Evolutionary conservation across 2,113 vertebrate genomes (phyloP), one percentile per base, ranked within the genome.

Genomic region (Menidia beryllina): DNA sequence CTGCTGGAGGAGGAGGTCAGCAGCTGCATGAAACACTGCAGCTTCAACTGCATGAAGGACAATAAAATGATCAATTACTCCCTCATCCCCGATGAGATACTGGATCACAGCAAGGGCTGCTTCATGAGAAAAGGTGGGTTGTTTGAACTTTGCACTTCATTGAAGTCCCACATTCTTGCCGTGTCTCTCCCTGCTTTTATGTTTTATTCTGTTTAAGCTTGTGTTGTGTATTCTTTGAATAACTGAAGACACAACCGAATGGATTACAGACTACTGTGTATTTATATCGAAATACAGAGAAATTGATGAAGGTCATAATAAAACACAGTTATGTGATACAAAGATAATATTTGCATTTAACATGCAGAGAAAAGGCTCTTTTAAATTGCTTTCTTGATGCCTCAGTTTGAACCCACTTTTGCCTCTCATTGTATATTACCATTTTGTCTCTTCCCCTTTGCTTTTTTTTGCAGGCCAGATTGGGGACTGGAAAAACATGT

Each of bases 51-150:
- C 88, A 96, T 97, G 96, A 90, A 91, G 26, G 84, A 95, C 69
- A 97, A 95, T 56, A 2, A 72, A 54, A 95, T 95, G 95, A 85
- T 87, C 71, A 97, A 97, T 85, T 95, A 94, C 77, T 85, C 86
- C 0, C 92, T 94, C 0, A 21, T 96, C 19, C 39, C 93, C 5
- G 0, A 17, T 0, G 90, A 94, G n/a, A 93, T 96, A 82, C 82
- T 97, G 81, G 94, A 97, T 84, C 93, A 95, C 38, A 93, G 68
- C 74, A 93, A 91, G 69, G 91, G 95, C 12, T 39, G 75, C 65
- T 97, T 97, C 92, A 94, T 97, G 94, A 91, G 95, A 53, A 96
- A 94, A 91, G 96, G 96, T 96, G 53, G 38, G 30, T 34, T 34
- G 7, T 34, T 34, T 34, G 7, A 6, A 34, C 30, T 34, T 34